A percentile compares a stretch with the other conserved stretches of the same genome.
phyloP scores from a whole-genome alignment of 2,888 invertebrate genomes.

The Thelaira solivaga region DNA sequence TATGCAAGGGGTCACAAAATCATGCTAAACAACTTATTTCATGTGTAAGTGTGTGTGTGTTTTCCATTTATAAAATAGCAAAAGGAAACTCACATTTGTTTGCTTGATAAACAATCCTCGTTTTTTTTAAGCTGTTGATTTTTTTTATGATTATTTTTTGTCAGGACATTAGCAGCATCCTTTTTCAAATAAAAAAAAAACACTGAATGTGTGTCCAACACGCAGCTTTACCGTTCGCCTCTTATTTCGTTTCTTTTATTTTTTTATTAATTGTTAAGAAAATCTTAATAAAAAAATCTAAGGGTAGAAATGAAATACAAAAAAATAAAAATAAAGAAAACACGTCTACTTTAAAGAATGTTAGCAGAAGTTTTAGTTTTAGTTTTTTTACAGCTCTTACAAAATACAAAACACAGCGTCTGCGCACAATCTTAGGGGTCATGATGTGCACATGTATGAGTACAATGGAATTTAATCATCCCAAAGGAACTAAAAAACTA shows the following conservation, averaged over 20 bases:
- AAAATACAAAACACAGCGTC: conserved; percentile 61
- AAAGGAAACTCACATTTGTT: conserved; percentile 34
- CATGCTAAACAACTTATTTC: conserved; percentile 1
- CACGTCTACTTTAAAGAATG: conserved; percentile 19
- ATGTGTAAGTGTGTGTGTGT: not conserved
- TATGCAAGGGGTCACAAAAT: conserved; percentile 59
- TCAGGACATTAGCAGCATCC: conserved; percentile 74
- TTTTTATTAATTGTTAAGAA: conserved; percentile 62
- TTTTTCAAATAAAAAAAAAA: conserved; percentile 68
- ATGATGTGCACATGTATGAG: too few relatives aligned
- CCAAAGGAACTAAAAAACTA: conserved; percentile 22
- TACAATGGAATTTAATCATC: conserved; percentile 45
- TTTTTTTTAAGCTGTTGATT: conserved; percentile 46
- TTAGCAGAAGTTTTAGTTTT: too few relatives aligned
- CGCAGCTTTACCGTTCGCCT: conserved; percentile 57
- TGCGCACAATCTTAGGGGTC: conserved; percentile 63
- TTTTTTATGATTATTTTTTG: conserved; percentile 33
- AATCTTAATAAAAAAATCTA: conserved; percentile 64
- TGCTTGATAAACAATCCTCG: conserved; percentile 29
- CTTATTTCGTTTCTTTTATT: conserved; percentile 39
- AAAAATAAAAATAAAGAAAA: too few relatives aligned
- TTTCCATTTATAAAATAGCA: conserved; percentile 22
- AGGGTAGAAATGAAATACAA: too few relatives aligned
- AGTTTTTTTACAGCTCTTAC: conserved; percentile 35
- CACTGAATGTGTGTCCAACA: conserved; percentile 64